These are phyloP conservation scores for Chloroceryle inda DNA, from an alignment of 2,797 vertebrate species.

Conservation along the genomic window DNA sequence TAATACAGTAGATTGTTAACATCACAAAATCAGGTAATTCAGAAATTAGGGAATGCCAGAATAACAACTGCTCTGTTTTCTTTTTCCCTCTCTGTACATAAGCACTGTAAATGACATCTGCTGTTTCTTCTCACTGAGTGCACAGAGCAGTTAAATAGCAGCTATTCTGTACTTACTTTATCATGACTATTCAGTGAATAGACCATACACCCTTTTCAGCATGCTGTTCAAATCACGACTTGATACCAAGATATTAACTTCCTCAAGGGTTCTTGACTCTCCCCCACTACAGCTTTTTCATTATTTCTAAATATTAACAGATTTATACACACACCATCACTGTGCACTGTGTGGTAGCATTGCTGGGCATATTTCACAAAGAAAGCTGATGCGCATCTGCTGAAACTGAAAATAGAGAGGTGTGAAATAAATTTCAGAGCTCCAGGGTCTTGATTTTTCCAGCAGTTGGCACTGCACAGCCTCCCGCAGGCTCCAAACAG, in stretches of 20 bases:
- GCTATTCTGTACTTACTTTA: not conserved
- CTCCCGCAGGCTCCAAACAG: not conserved
- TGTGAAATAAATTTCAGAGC: not conserved
- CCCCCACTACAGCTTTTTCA: not conserved
- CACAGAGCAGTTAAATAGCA: not conserved
- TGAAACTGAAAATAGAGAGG: not conserved
- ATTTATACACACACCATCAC: not conserved
- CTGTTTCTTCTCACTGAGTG: not conserved
- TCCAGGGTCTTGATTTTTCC: not conserved
- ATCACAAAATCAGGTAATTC: not conserved
- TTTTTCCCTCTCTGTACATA: not conserved
- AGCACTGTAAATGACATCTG: not conserved
- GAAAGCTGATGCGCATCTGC: not conserved
- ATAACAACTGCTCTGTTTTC: not conserved
- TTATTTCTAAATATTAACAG: not conserved
- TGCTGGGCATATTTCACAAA: not conserved
- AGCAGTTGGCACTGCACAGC: fast-evolving
- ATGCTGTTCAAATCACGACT: not conserved
- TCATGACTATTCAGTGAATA: not conserved
- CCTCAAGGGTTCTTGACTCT: not conserved
- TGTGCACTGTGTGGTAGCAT: not conserved
- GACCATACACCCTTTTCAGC: not conserved
- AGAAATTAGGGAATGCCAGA: not conserved
- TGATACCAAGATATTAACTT: not conserved
- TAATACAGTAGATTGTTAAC: not conserved